phyloP scores from a whole-genome alignment of 2,888 invertebrate species.

The Dynastes maya region DNA sequence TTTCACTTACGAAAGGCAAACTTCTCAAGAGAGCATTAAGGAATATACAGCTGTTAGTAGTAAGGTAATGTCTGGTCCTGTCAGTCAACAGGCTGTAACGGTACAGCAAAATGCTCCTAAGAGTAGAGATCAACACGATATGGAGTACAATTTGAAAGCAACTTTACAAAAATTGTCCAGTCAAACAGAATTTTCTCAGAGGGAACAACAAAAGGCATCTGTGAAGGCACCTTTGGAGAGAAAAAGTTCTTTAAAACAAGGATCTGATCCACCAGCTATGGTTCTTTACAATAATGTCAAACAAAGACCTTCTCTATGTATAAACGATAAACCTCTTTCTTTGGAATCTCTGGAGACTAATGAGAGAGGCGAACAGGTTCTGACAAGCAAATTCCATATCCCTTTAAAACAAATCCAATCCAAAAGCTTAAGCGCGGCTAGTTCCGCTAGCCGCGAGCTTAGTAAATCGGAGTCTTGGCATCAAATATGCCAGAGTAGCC shows the following conservation, averaged over 20 bases:
- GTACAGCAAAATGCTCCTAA: conserved; percentile 73
- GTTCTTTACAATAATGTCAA: conserved; percentile 49
- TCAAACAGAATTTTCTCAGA: neutral
- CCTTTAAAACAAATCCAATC: conserved; percentile 61
- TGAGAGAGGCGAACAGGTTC: conserved; percentile 68
- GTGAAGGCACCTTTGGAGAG: neutral
- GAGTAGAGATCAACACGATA: conserved; percentile 74
- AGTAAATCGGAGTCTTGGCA: conserved; percentile 89
- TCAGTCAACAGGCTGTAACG: conserved; percentile 82
- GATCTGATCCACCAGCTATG: conserved; percentile 9
- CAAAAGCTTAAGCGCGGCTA: neutral
- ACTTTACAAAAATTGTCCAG: conserved; percentile 72
- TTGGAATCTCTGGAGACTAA: conserved; percentile 63
- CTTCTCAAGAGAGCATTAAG: conserved; percentile 65
- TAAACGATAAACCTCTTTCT: conserved; percentile 59
- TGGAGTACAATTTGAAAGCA: conserved; percentile 71
- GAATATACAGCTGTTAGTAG: conserved; percentile 77
- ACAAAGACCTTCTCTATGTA: conserved; percentile 67
- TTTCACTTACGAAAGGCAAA: conserved; percentile 62
- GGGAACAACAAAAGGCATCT: neutral
- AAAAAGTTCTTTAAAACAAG: conserved; percentile 13
- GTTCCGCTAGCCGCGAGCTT: conserved; percentile 59
- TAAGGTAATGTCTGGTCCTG: conserved; percentile 84
- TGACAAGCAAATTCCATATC: conserved; percentile 70
- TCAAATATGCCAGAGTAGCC: conserved; percentile 74